A percentile compares a stretch with the other conserved stretches of the same genome.
phyloP scores from a whole-genome alignment of 2,797 vertebrate genomes.

The Mallotus villosus region DNA sequence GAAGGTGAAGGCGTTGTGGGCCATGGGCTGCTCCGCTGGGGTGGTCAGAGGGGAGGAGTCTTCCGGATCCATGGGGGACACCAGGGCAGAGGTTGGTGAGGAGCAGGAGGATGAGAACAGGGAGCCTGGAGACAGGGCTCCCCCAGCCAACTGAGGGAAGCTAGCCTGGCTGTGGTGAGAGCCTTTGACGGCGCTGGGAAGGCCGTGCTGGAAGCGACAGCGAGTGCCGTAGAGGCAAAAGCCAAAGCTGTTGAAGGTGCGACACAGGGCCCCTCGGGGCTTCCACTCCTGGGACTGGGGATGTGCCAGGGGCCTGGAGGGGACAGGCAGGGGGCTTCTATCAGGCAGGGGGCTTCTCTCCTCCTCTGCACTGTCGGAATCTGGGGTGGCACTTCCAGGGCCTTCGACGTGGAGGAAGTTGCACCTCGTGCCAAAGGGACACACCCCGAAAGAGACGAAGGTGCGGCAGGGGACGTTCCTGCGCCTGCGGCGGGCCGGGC shows the following conservation, averaged over 20 bases:
- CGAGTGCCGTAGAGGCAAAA: conserved; percentile 79
- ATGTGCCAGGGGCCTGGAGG: conserved; percentile 12
- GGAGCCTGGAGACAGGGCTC: conserved; percentile 39
- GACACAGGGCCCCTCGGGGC: conserved; percentile 66
- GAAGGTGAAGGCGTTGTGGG: conserved; percentile 77
- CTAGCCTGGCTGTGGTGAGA: not conserved
- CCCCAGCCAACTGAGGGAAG: conserved; percentile 11
- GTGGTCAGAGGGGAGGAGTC: conserved; percentile 56
- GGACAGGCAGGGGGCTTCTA: fast-evolving
- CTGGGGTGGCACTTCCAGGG: not conserved
- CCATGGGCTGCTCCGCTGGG: conserved; percentile 44
- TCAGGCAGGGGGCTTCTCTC: not conserved
- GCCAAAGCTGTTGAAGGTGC: conserved; percentile 74
- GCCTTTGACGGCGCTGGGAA: conserved; percentile 60
- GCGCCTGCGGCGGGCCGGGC: conserved; percentile 50
- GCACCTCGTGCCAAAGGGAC: conserved; percentile 75
- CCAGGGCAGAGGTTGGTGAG: conserved; percentile 47
- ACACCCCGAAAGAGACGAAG: conserved; percentile 68
- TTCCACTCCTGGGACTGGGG: conserved; percentile 54
- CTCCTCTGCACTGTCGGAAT: conserved; percentile 2
- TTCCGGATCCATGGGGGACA: conserved; percentile 37
- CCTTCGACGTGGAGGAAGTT: conserved; percentile 69
- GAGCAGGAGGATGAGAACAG: conserved; percentile 54
- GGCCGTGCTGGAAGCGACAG: conserved; percentile 76
- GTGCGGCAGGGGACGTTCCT: conserved; percentile 68